phyloP scores from a whole-genome alignment of 2,113 vertebrate species.

The Ivindomyrus marchei region DNA sequence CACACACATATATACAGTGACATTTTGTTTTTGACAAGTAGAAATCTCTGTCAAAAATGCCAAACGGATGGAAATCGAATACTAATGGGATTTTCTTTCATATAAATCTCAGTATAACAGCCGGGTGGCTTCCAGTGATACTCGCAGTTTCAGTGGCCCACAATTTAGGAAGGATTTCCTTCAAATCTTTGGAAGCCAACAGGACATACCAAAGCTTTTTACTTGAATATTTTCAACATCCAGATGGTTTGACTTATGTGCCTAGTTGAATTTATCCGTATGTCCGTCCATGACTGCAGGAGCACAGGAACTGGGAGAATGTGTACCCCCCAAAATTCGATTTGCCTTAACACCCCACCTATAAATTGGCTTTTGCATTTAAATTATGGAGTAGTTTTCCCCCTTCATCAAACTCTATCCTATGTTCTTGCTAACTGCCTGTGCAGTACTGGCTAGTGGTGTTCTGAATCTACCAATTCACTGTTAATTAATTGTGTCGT shows the following conservation, averaged over 20 bases:
- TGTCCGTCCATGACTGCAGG: neutral
- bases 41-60: neutral
- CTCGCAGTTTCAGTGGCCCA: neutral
- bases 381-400: neutral
- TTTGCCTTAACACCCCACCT: neutral
- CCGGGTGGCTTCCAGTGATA: neutral
- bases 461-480: neutral
- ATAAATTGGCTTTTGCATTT: neutral
- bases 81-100: neutral
- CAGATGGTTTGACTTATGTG: neutral
- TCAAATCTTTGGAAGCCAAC: neutral
- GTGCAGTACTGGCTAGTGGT: neutral
- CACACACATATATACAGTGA: neutral
- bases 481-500: neutral
- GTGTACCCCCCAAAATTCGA: neutral
- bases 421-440: neutral
- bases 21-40: neutral
- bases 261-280: neutral
- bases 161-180: neutral
- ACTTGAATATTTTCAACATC: neutral
- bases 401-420: neutral
- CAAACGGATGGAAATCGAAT: neutral
- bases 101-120: neutral
- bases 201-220: neutral
- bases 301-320: neutral